These are phyloP conservation scores for Tachina fera DNA, from an alignment of 2,888 invertebrate genomes.

Conservation along the genomic window DNA sequence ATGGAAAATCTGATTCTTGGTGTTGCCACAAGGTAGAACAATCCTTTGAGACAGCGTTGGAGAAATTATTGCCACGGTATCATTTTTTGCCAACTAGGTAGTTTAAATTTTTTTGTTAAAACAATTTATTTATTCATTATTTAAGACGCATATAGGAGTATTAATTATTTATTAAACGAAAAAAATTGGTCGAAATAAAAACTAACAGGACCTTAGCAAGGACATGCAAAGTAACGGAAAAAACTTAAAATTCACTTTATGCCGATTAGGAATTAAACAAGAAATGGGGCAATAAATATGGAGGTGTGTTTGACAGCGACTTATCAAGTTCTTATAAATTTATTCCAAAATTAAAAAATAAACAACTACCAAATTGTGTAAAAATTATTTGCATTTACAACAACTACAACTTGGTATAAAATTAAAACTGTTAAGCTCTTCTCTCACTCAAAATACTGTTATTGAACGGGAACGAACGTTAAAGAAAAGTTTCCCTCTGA, in stretches of 20 bases:
- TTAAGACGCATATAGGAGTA: neutral
- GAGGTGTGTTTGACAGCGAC: slow-evolving; percentile 17
- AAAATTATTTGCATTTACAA: slow-evolving; percentile 50
- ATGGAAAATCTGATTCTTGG: too few species aligned
- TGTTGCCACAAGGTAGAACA: too few species aligned
- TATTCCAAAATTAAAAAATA: neutral
- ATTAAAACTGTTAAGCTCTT: slow-evolving; percentile 7
- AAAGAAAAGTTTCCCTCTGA: slow-evolving; percentile 9
- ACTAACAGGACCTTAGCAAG: slow-evolving; percentile 4
- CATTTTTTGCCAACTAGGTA: too few species aligned
- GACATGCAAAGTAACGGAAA: neutral
- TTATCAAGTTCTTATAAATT: slow-evolving; percentile 44
- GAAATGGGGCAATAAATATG: neutral
- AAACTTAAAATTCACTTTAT: slow-evolving; percentile 31
- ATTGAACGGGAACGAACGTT: slow-evolving; percentile 5
- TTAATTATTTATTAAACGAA: slow-evolving; percentile 5
- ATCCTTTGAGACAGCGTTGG: too few species aligned
- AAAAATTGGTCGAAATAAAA: slow-evolving; percentile 1
- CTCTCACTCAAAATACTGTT: slow-evolving; percentile 12
- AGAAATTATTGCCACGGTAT: too few species aligned
- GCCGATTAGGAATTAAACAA: slow-evolving; percentile 19
- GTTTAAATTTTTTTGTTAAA: too few species aligned
- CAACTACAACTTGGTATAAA: slow-evolving; percentile 1
- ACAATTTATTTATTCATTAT: too few species aligned
- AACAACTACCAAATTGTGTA: slow-evolving; percentile 39